Evolutionary conservation across 2,797 vertebrate species (phyloP), one percentile per base, ranked within the genome.

Genomic region (Buphagus erythrorhynchus): DNA sequence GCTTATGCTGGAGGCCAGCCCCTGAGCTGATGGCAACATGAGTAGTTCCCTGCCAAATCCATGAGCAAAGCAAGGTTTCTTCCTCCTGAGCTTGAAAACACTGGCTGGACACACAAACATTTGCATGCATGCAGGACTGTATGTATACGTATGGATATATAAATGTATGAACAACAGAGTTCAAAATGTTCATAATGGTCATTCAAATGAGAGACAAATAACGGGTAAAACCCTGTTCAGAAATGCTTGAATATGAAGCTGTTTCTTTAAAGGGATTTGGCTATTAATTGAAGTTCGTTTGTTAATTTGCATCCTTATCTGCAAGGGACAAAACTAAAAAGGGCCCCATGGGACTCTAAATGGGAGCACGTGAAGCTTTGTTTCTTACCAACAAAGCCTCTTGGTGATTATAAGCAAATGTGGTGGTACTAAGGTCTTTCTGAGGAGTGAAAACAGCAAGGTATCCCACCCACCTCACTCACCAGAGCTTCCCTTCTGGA

Each of bases 281-380:
- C 55, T 97, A 94, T 94, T 96, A 97, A 97, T 95, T 97, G 91
- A 46, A 59, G 89, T 93, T 95, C 18, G 52, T 90, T 97, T 95
- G 74, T 78, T 92, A 74, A 96, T 97, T 97, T 97, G 95, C 95
- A 96, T 97, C 42, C 66, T 97, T 97, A 97, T 95, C 97, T 96
- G 35, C 74, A 77, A 90, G n/a, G 54, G 43, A 68, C 61, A 81
- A 81, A 61, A 84, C 48, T 87, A 29, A 55, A 87, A 76, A 89
- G 63, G 68, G 46, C 71, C 73, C 54, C 19, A 3, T 2, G 6
- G 9, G 45, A 54, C 43, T 86, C 35, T 66, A 77, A 63, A 69
- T 13, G 22, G 61, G 52, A 94, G 52, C 51, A 72, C 0, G 0
- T 65, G 58, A 73, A 84, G 78, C 38, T 95, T 95, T 74, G 71